phyloP scores from a whole-genome alignment of 2,797 vertebrate species.

The Octomys mimax region DNA sequence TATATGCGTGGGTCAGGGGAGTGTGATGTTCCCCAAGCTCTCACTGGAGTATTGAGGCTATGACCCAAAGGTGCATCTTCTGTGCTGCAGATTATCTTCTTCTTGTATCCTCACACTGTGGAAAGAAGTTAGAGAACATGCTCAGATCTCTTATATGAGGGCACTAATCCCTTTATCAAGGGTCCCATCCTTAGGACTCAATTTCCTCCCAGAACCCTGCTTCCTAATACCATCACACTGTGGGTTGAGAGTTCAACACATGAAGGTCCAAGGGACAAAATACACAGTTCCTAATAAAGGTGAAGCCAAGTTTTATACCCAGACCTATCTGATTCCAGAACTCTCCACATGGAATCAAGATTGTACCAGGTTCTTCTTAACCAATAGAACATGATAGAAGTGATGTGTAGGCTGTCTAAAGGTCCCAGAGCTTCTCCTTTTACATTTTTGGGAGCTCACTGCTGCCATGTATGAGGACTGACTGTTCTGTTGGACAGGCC shows the following conservation, averaged over 20 bases:
- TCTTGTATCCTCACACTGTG: not conserved
- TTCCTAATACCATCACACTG: not conserved
- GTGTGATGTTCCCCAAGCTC: not conserved
- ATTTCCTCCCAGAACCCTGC: not conserved
- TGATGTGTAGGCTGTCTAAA: not conserved
- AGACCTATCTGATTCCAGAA: slow-evolving; percentile 13
- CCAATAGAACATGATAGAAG: not conserved
- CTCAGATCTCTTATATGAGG: not conserved
- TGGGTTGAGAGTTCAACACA: not conserved
- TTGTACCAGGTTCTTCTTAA: not conserved
- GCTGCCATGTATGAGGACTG: not conserved
- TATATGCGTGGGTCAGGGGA: not conserved
- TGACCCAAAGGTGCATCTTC: not conserved
- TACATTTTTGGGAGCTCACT: not conserved
- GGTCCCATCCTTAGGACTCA: not conserved
- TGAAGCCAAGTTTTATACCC: not conserved
- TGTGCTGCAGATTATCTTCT: not conserved
- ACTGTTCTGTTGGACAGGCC: not conserved
- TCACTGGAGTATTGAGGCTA: not conserved
- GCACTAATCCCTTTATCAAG: not conserved
- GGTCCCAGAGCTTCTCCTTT: not conserved
- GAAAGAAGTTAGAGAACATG: not conserved
- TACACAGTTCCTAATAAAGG: not conserved
- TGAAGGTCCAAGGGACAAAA: not conserved
- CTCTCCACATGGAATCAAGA: not conserved